A percentile compares a stretch with the other conserved stretches of the same genome.
Conservation (phyloP, 2,888 invertebrate genomes). For the Ceriagrion tenellum region DNA sequence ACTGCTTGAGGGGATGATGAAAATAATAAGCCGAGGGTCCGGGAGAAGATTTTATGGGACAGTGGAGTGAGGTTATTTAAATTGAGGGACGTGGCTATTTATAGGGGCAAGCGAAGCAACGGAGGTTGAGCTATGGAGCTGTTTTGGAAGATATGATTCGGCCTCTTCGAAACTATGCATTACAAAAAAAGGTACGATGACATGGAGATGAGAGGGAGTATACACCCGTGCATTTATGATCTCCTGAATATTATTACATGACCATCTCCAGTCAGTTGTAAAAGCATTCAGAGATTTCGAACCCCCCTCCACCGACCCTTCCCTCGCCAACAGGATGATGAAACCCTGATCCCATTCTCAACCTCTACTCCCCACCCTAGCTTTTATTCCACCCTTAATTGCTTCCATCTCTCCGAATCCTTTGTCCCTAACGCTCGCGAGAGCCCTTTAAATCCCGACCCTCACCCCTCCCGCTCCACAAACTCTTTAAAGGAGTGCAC, state of each 20-base stretch:
- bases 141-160: neutral
- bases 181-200: neutral
- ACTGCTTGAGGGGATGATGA: neutral
- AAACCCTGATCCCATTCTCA: neutral
- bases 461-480: neutral
- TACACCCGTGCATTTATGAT: neutral
- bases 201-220: neutral
- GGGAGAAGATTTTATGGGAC: neutral
- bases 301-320: neutral
- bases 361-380: neutral
- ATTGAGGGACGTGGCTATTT: neutral
- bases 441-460: neutral
- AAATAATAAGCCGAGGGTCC: neutral
- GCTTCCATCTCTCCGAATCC: neutral
- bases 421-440: neutral
- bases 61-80: neutral
- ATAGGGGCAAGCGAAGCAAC: neutral
- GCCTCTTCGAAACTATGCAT: neutral
- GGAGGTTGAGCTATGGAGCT: neutral
- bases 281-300: neutral
- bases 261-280: neutral
- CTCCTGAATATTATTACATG: slow-evolving; percentile 30
- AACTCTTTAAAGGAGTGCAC: neutral
- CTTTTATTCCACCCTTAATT: neutral
- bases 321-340: neutral